phyloP scores from a whole-genome alignment of 2,888 invertebrate genomes.

The Trilocha varians region DNA sequence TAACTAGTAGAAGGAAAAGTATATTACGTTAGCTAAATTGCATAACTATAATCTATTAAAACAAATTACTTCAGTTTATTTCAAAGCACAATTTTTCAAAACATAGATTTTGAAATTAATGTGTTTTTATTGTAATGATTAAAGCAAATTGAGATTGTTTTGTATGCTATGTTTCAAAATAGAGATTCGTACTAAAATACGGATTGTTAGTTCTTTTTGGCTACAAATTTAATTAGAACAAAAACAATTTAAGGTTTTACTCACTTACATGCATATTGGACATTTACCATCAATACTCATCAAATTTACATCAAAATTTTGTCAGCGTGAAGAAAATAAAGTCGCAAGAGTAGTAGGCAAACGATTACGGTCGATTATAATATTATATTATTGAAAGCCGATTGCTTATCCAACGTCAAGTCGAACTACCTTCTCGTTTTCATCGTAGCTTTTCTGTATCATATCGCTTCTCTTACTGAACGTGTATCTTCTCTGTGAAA shows the following conservation, averaged over 20 bases:
- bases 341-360: conserved; percentile 15
- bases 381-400: conserved; percentile 15
- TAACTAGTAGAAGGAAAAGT: conserved; percentile 48
- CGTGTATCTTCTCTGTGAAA: conserved; percentile 17
- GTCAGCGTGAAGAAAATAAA: conserved; percentile 5
- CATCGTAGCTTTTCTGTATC: conserved; percentile 47
- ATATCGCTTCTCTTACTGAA: conserved; percentile 42
- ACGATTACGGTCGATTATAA: conserved; percentile 1
- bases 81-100: neutral
- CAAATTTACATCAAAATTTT: conserved; percentile 1
- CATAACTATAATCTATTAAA: conserved; percentile 14
- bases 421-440: conserved; percentile 44
- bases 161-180: neutral
- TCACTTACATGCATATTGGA: neutral
- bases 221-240: neutral
- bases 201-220: neutral
- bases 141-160: neutral
- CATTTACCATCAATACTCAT: neutral
- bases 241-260: neutral
- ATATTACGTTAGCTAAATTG: conserved; percentile 44
- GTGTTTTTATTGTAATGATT: neutral
- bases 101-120: neutral
- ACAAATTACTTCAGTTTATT: neutral
- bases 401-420: conserved; percentile 32
- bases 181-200: neutral